Percentiles rank a stretch among this genome's conserved stretches.
Evolutionary conservation across 2,888 invertebrate genomes (phyloP).

Genomic region (Halictus quadricinctus): DNA sequence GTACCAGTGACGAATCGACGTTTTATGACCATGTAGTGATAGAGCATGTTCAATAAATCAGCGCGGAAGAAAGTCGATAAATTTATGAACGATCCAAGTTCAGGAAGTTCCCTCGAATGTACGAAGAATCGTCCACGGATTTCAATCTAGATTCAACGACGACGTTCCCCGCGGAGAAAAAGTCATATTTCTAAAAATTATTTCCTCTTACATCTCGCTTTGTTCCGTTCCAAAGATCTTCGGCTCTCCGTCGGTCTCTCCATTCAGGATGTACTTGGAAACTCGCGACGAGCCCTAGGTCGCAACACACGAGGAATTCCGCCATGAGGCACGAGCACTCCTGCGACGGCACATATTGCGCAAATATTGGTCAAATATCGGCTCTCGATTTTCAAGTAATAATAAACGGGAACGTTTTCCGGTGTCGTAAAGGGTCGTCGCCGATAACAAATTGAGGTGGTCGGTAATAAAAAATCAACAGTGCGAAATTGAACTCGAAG

Average conservation of each 20-base stretch:
- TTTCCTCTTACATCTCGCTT: background rate
- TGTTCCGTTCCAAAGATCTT: background rate
- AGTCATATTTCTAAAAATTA: slow-evolving; percentile 23
- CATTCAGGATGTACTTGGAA: background rate
- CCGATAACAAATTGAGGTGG: slow-evolving; percentile 17
- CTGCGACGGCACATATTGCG: slow-evolving; percentile 24
- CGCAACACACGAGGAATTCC: background rate
- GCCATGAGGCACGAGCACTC: background rate
- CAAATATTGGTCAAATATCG: slow-evolving; percentile 42
- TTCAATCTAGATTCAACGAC: background rate
- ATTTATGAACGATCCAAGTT: background rate
- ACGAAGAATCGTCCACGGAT: background rate
- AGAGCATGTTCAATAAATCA: background rate
- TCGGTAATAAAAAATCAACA: slow-evolving; percentile 27
- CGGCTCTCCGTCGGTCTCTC: too few species aligned
- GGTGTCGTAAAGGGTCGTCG: background rate
- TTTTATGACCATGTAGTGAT: background rate
- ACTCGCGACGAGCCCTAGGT: background rate
- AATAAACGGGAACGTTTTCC: slow-evolving; percentile 21
- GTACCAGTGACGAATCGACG: background rate
- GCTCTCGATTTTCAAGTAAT: slow-evolving; percentile 32
- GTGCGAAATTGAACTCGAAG: background rate
- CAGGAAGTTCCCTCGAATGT: background rate
- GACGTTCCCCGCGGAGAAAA: background rate
- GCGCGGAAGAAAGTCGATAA: background rate